A percentile compares a stretch with the other conserved stretches of the same genome.
Conservation (phyloP, 2,797 vertebrate genomes). For the Pseudomugil tenellus region DNA sequence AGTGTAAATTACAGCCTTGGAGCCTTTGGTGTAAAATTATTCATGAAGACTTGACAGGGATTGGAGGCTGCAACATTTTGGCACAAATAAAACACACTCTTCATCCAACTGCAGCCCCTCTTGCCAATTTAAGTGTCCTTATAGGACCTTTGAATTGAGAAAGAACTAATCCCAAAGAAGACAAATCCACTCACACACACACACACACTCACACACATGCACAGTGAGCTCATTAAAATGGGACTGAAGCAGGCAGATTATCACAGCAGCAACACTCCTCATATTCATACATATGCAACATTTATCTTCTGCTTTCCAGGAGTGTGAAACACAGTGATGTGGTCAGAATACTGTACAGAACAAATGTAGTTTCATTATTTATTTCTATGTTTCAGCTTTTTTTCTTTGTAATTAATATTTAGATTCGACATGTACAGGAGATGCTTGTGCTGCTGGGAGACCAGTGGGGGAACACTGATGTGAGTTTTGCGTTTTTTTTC, state of each 20-base stretch:
- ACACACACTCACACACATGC: background rate
- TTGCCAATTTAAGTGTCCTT: background rate
- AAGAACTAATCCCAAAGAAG: conserved; percentile 24
- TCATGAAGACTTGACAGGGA: conserved; percentile 1
- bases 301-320: conserved; percentile 33
- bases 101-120: conserved; percentile 2
- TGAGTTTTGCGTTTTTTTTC: background rate
- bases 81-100: conserved; percentile 9
- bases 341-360: conserved; percentile 56
- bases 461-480: background rate
- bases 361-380: background rate
- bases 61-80: conserved; percentile 16
- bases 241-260: conserved; percentile 36
- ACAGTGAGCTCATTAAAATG: conserved; percentile 29
- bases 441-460: background rate
- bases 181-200: background rate
- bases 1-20: conserved; percentile 8
- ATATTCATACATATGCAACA: conserved; percentile 34
- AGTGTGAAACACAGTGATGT: conserved; percentile 65
- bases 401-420: conserved; percentile 6
- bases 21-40: conserved; percentile 3
- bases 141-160: conserved; percentile 5
- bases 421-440: conserved; percentile 6
- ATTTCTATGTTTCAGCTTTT: background rate
- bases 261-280: conserved; percentile 34